Conservation (phyloP, 2,888 invertebrate genomes). For the Trichopoda pennipes region DNA sequence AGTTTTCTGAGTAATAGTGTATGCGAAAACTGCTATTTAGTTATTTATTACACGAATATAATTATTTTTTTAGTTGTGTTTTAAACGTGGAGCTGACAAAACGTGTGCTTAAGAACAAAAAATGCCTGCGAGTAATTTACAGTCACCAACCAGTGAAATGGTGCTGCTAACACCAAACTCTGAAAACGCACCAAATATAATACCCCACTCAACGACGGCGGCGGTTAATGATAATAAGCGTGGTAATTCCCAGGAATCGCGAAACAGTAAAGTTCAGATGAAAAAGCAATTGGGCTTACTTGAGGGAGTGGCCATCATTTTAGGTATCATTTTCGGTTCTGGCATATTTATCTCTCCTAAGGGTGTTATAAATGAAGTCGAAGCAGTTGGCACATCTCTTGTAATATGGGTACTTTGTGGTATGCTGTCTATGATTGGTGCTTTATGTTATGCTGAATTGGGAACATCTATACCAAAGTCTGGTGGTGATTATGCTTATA, state of each 20-base stretch:
- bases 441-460: constrained; percentile 97
- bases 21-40: not conserved
- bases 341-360: constrained; percentile 98
- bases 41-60: constrained; percentile 19
- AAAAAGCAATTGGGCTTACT: constrained; percentile 93
- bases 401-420: constrained; percentile 95
- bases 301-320: constrained; percentile 95
- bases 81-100: constrained; percentile 39
- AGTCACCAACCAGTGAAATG: constrained; percentile 80
- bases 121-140: constrained; percentile 74
- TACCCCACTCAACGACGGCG: not conserved
- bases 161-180: constrained; percentile 78
- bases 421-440: constrained; percentile 94
- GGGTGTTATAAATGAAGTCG: constrained; percentile 94
- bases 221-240: constrained; percentile 58
- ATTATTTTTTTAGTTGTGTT: constrained; percentile 44
- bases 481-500: constrained; percentile 98
- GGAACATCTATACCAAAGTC: constrained; percentile 92
- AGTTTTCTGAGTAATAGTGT: constrained; percentile 3
- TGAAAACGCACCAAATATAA: constrained; percentile 71
- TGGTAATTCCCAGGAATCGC: constrained; percentile 73
- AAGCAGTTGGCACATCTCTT: constrained; percentile 93
- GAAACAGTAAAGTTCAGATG: constrained; percentile 84
- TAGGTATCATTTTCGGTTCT: constrained; percentile 97
- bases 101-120: constrained; percentile 45